phyloP scores from a whole-genome alignment of 2,113 vertebrate genomes.

The Balaeniceps rex region DNA sequence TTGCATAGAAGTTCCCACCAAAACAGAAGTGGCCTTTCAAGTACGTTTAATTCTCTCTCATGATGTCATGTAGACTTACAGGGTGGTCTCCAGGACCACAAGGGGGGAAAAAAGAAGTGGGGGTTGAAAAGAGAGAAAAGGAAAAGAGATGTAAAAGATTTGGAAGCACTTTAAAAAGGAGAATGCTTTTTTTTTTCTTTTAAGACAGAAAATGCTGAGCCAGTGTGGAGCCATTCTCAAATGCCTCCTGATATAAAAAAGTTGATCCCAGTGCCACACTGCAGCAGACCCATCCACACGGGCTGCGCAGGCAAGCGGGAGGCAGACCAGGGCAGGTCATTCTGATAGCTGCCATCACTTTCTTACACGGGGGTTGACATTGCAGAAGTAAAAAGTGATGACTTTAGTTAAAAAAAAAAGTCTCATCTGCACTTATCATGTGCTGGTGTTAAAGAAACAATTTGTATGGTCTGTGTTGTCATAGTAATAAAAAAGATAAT shows the following conservation, averaged over 20 bases:
- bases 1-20: constrained; percentile 67
- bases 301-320: not conserved
- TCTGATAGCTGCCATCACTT: not conserved
- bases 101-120: not conserved
- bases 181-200: not conserved
- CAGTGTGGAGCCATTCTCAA: constrained; percentile 17
- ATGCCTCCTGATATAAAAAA: not conserved
- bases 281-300: not conserved
- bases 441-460: not conserved
- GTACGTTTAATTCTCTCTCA: constrained; percentile 53
- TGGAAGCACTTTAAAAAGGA: constrained; percentile 58
- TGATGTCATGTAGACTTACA: constrained; percentile 60
- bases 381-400: not conserved
- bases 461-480: constrained; percentile 36
- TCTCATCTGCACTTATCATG: constrained; percentile 11
- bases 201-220: constrained; percentile 8
- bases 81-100: constrained; percentile 63
- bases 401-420: not conserved
- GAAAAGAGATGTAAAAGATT: constrained; percentile 47
- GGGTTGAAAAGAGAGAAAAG: constrained; percentile 36
- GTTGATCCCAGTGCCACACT: not conserved
- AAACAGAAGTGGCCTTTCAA: constrained; percentile 65
- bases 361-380: not conserved
- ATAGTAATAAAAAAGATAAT: constrained; percentile 62
- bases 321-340: not conserved